Evolutionary conservation across 1,140 invertebrate genomes (phyloP).

Genomic region (Meloidogyne exigua): DNA sequence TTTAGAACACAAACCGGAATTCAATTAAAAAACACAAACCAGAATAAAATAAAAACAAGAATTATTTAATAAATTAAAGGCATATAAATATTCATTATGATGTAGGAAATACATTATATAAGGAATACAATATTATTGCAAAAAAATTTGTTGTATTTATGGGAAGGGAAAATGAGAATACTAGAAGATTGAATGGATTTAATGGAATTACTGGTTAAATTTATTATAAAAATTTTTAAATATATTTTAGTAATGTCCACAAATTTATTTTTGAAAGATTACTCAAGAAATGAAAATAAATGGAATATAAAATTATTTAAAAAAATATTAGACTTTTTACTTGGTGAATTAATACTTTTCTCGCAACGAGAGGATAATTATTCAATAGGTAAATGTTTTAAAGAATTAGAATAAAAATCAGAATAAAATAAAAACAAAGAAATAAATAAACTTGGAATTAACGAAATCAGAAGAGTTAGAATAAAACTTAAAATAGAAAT

Average conservation of each 20-base stretch:
- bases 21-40: no score
- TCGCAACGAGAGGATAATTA: not conserved
- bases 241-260: not conserved
- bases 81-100: slow-evolving; percentile 14
- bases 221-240: not conserved
- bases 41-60: no score
- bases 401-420: not conserved
- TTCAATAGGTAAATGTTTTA: not conserved
- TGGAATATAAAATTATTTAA: slow-evolving; percentile 15
- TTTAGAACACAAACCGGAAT: no score
- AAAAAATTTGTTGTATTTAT: slow-evolving; percentile 18
- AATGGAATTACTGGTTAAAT: slow-evolving; percentile 22
- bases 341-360: slow-evolving; percentile 3
- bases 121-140: slow-evolving; percentile 13
- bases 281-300: not conserved
- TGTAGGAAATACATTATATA: slow-evolving; percentile 9
- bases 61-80: not conserved
- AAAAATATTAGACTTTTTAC: slow-evolving; percentile 13
- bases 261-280: slow-evolving; percentile 4
- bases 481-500: not conserved
- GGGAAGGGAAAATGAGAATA: slow-evolving; percentile 6
- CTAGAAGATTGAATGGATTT: slow-evolving; percentile 8
- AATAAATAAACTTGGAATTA: no score
- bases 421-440: no score
- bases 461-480: not conserved